Evolutionary conservation across 2,113 vertebrate genomes (phyloP).

Genomic region (Hemiscyllium ocellatum): DNA sequence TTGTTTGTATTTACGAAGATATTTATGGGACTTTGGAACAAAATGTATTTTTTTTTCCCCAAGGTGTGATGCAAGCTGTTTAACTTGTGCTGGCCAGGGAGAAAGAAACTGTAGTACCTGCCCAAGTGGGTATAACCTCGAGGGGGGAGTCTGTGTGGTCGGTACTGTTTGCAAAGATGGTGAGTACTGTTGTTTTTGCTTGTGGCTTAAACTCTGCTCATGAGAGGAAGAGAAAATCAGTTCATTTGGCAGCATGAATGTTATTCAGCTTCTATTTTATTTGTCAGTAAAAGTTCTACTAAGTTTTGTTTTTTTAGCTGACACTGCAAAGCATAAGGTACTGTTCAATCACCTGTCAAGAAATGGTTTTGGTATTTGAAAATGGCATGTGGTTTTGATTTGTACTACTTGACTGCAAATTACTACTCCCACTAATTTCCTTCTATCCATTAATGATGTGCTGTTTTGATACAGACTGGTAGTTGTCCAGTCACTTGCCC

Average conservation of each 20-base stretch:
- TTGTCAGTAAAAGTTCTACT: neutral
- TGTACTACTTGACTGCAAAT: neutral
- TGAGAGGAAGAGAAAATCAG: neutral
- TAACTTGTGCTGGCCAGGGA: constrained; percentile 77
- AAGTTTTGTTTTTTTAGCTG: too few species aligned
- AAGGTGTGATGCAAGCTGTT: constrained; percentile 87
- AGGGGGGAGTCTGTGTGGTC: constrained; percentile 76
- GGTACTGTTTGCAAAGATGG: constrained; percentile 98
- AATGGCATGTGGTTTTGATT: neutral
- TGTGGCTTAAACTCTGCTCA: neutral
- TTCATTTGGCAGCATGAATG: neutral
- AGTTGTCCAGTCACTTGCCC: neutral
- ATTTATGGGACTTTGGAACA: neutral
- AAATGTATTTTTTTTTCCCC: constrained; percentile 22
- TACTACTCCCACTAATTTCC: neutral
- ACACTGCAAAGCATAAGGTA: neutral
- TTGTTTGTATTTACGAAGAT: neutral
- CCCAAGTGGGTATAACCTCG: constrained; percentile 81
- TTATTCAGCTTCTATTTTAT: neutral
- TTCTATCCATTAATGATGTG: neutral
- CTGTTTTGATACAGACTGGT: neutral
- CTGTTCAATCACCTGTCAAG: neutral
- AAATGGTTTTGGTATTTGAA: neutral
- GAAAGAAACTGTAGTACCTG: constrained; percentile 90
- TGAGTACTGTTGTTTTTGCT: constrained; percentile 61